phyloP scores from a whole-genome alignment of 2,797 vertebrate species.

The Bucorvus abyssinicus region DNA sequence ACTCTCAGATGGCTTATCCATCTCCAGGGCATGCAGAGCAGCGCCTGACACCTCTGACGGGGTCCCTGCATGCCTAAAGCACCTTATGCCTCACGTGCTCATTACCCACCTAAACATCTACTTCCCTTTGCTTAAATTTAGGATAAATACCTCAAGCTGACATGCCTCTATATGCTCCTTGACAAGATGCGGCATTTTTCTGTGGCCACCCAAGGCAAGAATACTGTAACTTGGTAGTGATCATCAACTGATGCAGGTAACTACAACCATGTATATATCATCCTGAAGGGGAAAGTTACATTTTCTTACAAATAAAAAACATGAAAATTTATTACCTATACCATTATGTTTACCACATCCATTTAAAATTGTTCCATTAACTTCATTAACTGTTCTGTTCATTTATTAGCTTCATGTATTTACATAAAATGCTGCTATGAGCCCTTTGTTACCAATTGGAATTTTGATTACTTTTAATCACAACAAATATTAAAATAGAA shows the following conservation, averaged over 20 bases:
- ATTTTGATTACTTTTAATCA: not conserved
- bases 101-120: not conserved
- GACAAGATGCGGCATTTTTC: not conserved
- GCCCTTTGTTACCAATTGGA: not conserved
- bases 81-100: rapidly evolving
- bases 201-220: not conserved
- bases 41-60: rapidly evolving
- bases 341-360: not conserved
- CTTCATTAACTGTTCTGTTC: not conserved
- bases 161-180: not conserved
- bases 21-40: not conserved
- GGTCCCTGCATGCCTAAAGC: not conserved
- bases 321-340: not conserved
- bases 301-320: not conserved
- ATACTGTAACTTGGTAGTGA: not conserved
- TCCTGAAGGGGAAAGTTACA: not conserved
- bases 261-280: not conserved
- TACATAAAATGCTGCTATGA: not conserved
- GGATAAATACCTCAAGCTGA: not conserved
- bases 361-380: not conserved
- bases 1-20: not conserved
- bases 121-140: not conserved
- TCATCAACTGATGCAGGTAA: not conserved
- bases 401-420: not conserved
- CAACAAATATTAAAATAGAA: not conserved